Evolutionary conservation across 2,797 vertebrate genomes (phyloP).

Genomic region (Catharus ustulatus): DNA sequence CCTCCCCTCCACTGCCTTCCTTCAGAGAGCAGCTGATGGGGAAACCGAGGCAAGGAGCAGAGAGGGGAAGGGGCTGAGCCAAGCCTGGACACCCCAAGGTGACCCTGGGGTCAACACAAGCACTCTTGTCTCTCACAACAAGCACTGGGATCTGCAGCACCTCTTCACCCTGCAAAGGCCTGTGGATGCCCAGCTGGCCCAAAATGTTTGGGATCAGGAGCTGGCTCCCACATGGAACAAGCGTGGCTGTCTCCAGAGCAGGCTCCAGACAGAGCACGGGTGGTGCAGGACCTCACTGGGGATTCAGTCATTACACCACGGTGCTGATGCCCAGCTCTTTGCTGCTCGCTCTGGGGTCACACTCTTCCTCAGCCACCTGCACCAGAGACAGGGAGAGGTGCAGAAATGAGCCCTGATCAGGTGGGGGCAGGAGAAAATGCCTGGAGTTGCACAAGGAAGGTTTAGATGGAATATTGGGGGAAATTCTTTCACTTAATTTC

Average conservation of each 20-base stretch:
- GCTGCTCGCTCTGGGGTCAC: fast-evolving
- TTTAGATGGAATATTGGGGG: neutral
- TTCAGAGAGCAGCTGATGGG: neutral
- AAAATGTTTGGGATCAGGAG: neutral
- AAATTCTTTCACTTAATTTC: neutral
- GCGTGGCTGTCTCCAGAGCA: neutral
- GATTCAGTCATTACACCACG: neutral
- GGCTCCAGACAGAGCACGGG: neutral
- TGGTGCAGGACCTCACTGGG: neutral
- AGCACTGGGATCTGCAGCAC: neutral
- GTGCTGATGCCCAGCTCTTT: neutral
- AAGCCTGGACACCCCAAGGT: neutral
- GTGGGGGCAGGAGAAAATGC: neutral
- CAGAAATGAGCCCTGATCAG: fast-evolving
- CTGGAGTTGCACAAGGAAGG: neutral
- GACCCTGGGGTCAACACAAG: neutral
- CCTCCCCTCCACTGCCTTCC: fast-evolving
- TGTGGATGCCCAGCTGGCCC: fast-evolving
- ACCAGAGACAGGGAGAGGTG: neutral
- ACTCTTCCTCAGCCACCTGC: neutral
- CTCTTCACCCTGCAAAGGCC: neutral
- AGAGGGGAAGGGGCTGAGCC: neutral
- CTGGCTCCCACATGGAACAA: fast-evolving
- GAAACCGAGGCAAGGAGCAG: neutral
- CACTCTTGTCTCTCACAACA: neutral